Conservation (phyloP, 2,797 vertebrate genomes). For the Chelmon rostratus region DNA sequence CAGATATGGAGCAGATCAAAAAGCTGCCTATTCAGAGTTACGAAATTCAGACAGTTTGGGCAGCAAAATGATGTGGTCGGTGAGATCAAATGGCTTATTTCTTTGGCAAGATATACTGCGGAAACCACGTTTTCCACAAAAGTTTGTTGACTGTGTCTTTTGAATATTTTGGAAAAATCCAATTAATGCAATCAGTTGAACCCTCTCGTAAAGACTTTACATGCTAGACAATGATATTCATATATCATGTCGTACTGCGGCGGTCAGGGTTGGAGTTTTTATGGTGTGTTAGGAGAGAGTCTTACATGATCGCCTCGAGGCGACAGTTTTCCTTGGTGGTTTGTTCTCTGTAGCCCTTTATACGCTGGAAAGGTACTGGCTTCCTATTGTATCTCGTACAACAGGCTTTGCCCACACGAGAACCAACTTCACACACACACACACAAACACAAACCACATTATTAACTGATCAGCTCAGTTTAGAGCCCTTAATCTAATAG, state of each 20-base stretch:
- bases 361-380: slow-evolving; percentile 53
- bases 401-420: slow-evolving; percentile 58
- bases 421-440: slow-evolving; percentile 49
- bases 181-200: neutral
- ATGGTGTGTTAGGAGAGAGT: slow-evolving; percentile 1
- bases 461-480: neutral
- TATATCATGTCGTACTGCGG: neutral
- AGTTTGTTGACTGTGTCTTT: neutral
- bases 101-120: neutral
- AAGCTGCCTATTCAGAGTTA: slow-evolving; percentile 6
- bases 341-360: slow-evolving; percentile 79
- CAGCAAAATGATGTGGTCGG: neutral
- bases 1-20: slow-evolving; percentile 18
- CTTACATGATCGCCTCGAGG: slow-evolving; percentile 86
- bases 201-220: neutral
- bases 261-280: slow-evolving; percentile 1
- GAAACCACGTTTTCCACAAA: neutral
- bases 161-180: slow-evolving; percentile 3
- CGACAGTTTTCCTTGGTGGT: slow-evolving; percentile 70
- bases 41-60: slow-evolving; percentile 18
- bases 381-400: slow-evolving; percentile 74
- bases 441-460: slow-evolving; percentile 24
- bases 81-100: slow-evolving; percentile 16
- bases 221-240: neutral
- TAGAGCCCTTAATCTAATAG: neutral